Conservation (phyloP, 2,797 vertebrate species). For the Neostethus bicornis region DNA sequence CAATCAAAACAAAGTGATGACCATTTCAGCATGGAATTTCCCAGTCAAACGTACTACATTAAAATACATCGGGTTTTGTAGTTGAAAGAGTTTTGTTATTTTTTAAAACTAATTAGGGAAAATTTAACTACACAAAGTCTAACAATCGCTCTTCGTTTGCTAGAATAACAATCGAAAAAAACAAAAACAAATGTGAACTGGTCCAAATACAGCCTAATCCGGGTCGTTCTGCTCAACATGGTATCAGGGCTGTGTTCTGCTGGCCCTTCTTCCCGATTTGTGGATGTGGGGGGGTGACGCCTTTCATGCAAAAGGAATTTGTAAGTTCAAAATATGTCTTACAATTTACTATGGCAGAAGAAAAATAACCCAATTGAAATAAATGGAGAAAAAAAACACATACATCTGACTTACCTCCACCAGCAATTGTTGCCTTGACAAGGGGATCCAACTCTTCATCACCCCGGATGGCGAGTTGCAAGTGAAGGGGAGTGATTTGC, state of each 20-base stretch:
- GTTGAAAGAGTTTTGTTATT: conserved; percentile 69
- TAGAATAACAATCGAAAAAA: conserved; percentile 83
- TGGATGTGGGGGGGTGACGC: conserved; percentile 98
- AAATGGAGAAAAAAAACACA: no score
- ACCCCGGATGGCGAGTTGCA: conserved; percentile 96
- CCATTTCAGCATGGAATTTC: conserved; percentile 76
- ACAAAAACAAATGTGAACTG: conserved; percentile 78
- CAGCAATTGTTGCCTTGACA: conserved; percentile 96
- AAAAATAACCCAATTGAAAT: no score
- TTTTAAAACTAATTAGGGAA: conserved; percentile 80
- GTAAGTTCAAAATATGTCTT: neutral
- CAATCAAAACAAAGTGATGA: conserved; percentile 89
- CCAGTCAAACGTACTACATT: conserved; percentile 84
- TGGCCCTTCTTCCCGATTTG: conserved; percentile 99
- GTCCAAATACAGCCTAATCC: conserved; percentile 78
- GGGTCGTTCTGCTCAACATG: conserved; percentile 62
- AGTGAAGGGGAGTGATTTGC: conserved; percentile 94
- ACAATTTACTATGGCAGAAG: neutral
- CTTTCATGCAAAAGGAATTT: conserved; percentile 58
- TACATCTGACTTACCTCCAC: conserved; percentile 84
- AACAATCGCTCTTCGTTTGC: conserved; percentile 81
- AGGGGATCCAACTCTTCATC: conserved; percentile 96
- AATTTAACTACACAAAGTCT: conserved; percentile 81
- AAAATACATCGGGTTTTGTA: conserved; percentile 83
- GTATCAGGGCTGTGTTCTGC: conserved; percentile 92